phyloP scores from a whole-genome alignment of 2,797 vertebrate genomes.

The Gobio occitaniae region DNA sequence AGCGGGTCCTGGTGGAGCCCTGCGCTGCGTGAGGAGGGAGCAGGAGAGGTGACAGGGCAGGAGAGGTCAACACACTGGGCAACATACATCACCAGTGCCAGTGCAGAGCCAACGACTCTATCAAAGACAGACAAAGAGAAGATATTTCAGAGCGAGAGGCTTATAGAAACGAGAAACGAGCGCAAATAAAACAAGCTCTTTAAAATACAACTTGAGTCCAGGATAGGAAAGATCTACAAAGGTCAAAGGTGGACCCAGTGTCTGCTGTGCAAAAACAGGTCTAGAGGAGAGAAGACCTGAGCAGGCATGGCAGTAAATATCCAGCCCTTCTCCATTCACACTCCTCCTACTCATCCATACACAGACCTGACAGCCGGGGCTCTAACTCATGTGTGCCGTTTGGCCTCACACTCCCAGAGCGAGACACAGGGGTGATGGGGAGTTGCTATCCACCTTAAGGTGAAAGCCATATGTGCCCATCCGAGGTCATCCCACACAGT shows the following conservation, averaged over 20 bases:
- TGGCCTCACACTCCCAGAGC: constrained; percentile 49
- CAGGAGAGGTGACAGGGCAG: constrained; percentile 54
- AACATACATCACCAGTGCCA: constrained; percentile 66
- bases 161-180: background rate
- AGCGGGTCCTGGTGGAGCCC: constrained; percentile 58
- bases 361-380: constrained; percentile 26
- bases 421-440: constrained; percentile 49
- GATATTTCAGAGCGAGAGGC: background rate
- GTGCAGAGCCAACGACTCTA: constrained; percentile 25
- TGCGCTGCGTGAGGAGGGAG: constrained; percentile 62
- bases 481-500: constrained; percentile 32
- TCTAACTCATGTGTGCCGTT: constrained; percentile 49
- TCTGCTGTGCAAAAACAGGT: constrained; percentile 31
- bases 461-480: constrained; percentile 55
- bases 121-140: constrained; percentile 14
- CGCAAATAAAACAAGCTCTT: background rate
- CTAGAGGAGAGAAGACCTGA: constrained; percentile 26
- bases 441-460: constrained; percentile 49
- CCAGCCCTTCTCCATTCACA: constrained; percentile 16
- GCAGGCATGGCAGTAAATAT: constrained; percentile 54
- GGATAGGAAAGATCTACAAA: constrained; percentile 22
- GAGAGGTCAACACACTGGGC: constrained; percentile 62
- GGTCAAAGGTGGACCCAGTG: constrained; percentile 58
- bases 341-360: constrained; percentile 40
- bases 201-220: constrained; percentile 17